phyloP scores from a whole-genome alignment of 1,140 invertebrate genomes.

The Brachionus paranguensis region DNA sequence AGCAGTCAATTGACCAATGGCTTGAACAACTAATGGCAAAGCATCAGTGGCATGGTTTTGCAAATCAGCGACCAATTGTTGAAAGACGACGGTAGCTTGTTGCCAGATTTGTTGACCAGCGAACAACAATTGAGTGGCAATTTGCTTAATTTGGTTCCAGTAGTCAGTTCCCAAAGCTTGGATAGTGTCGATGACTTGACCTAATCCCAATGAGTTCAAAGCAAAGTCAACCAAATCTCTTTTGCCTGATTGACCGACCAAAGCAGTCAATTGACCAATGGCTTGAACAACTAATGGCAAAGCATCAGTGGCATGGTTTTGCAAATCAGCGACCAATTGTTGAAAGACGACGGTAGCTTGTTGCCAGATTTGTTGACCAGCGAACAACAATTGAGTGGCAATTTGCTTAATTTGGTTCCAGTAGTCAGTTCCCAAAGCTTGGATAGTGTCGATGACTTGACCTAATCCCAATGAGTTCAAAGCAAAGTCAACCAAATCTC shows the following conservation, averaged over 20 bases:
- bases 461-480: conserved; percentile 4
- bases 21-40: background rate
- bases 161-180: background rate
- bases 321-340: background rate
- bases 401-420: background rate
- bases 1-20: background rate
- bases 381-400: conserved; percentile 10
- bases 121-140: conserved; percentile 11
- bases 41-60: conserved; percentile 25
- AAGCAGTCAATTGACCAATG: background rate
- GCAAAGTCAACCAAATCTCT: background rate
- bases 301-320: conserved; percentile 25
- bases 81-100: background rate
- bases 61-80: background rate
- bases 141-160: background rate
- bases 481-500: background rate
- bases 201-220: conserved; percentile 3
- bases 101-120: conserved; percentile 21
- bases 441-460: background rate
- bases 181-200: background rate
- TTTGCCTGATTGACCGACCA: too few relatives aligned
- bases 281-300: background rate
- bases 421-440: background rate
- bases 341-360: background rate
- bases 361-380: conserved; percentile 17